Base-by-base conservation (phyloP, 2,797 vertebrate genomes). In the Borostomias antarcticus region DNA sequence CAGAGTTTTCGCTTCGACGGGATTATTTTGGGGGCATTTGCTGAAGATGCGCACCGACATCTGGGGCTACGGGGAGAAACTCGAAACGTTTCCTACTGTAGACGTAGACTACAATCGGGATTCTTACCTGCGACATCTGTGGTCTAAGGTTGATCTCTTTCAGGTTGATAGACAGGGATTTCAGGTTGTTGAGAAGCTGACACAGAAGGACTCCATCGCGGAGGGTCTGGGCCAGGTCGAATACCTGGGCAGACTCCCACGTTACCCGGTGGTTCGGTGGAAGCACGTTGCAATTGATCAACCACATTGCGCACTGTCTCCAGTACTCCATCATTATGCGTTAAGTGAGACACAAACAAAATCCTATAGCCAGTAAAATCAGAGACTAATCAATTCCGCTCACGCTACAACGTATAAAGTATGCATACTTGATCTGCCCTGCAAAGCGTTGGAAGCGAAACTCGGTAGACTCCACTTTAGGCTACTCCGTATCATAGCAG, bases 81-180 rank as follows among this genome's bases (percentile, higher is more conserved):
- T 52, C 23, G 0, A 26, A 52, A 4, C 23, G 23, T 25, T 57
- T 57, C 11, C 3, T 58, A 33, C 9, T 47, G 19, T 63, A 21
- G 2, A 25, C 15, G 51, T 59, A 28, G 48, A 68, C n/a, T n/a
- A n/a, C n/a, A n/a, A n/a, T n/a, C 40, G 47, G 19, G 57, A 32
- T 11, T 73, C 89, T 83, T 88, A 98, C 97, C 95, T 98, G 96
- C 86, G 96, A 98, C 96, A 98, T 98, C 78, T 98, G 96, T 5
- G 97, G 96, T 47, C 96, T 89, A 72, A 97, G 93, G 89, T 98
- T 98, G 91, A 98, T 98, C 77, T 96, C 96, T 89, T 94, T 97
- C 29, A 98, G 93, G 89, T 98, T 97, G 90, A 98, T 94, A 86
- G 94, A 89, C 77, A 91, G 95, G 43, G 93, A 79, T 72, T 89